A percentile compares a stretch with the other conserved stretches of the same genome.
These are phyloP conservation scores for Drosophila percnosoma DNA, from an alignment of 2,888 invertebrate genomes.

Conservation along the genomic window DNA sequence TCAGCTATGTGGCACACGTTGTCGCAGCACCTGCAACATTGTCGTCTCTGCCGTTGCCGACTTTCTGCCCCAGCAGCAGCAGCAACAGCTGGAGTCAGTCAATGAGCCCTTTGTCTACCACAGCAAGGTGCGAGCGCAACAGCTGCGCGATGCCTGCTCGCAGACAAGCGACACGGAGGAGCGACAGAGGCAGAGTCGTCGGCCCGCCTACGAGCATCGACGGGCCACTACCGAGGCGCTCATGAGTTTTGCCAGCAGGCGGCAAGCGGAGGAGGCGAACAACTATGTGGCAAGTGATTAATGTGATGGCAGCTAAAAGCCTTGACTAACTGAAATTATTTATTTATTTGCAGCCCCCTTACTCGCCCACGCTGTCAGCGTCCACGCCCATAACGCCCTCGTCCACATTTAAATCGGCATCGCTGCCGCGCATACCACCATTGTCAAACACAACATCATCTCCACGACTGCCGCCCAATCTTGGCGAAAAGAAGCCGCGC, in stretches of 20 bases:
- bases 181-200: slow-evolving; percentile 73
- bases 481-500: slow-evolving; percentile 85
- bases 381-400: slow-evolving; percentile 61
- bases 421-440: slow-evolving; percentile 80
- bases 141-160: slow-evolving; percentile 84
- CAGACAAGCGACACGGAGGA: slow-evolving; percentile 84
- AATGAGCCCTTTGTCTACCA: slow-evolving; percentile 82
- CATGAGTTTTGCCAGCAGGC: slow-evolving; percentile 62
- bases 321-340: not conserved
- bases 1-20: slow-evolving; percentile 83
- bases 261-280: slow-evolving; percentile 83
- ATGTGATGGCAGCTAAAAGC: not conserved
- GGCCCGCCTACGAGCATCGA: slow-evolving; percentile 77
- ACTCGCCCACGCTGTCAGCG: slow-evolving; percentile 55
- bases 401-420: slow-evolving; percentile 82
- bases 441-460: slow-evolving; percentile 43
- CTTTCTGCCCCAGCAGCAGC: slow-evolving; percentile 60
- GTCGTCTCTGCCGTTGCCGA: slow-evolving; percentile 86
- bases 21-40: slow-evolving; percentile 89
- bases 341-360: slow-evolving; percentile 59
- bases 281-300: slow-evolving; percentile 79
- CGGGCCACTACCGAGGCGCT: slow-evolving; percentile 79
- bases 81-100: slow-evolving; percentile 54
- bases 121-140: slow-evolving; percentile 82
- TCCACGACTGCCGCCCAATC: slow-evolving; percentile 42